These are phyloP conservation scores for Nephrocerus scutellatus DNA, from an alignment of 2,888 invertebrate genomes.

Conservation along the genomic window DNA sequence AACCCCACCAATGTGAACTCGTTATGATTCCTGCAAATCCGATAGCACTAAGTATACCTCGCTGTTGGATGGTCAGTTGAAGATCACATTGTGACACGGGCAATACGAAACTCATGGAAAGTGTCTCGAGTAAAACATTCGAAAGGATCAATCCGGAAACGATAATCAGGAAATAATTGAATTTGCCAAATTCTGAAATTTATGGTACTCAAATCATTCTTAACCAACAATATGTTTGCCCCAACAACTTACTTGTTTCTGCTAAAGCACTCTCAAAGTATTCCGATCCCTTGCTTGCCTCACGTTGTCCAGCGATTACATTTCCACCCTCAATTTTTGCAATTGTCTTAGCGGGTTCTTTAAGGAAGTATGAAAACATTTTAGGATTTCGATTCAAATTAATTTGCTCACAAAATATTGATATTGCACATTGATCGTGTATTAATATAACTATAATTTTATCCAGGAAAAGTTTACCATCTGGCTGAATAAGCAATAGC, in stretches of 20 bases:
- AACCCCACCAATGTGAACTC: conserved; percentile 54
- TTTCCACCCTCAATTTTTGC: conserved; percentile 26
- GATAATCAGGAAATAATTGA: conserved; percentile 48
- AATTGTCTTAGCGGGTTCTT: no score
- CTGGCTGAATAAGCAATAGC: no score
- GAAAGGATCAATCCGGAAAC: conserved; percentile 51
- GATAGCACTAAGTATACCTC: conserved; percentile 44
- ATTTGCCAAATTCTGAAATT: conserved; percentile 49
- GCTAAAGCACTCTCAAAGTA: conserved; percentile 29
- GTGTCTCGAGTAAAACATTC: conserved; percentile 47
- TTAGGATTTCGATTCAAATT: no score
- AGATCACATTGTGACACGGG: conserved; percentile 50
- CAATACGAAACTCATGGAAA: conserved; percentile 51
- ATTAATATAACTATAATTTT: no score
- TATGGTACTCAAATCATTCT: background rate
- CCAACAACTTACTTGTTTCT: conserved; percentile 27
- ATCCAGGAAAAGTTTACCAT: no score
- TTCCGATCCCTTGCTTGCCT: conserved; percentile 26
- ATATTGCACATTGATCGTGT: no score
- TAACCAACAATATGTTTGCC: background rate
- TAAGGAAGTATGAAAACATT: no score
- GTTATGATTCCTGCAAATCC: conserved; percentile 49
- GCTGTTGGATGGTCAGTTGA: conserved; percentile 39
- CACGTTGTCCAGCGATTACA: conserved; percentile 23
- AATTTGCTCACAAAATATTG: no score